phyloP scores from a whole-genome alignment of 2,797 vertebrate species.

The Bryconaethiops microstoma region DNA sequence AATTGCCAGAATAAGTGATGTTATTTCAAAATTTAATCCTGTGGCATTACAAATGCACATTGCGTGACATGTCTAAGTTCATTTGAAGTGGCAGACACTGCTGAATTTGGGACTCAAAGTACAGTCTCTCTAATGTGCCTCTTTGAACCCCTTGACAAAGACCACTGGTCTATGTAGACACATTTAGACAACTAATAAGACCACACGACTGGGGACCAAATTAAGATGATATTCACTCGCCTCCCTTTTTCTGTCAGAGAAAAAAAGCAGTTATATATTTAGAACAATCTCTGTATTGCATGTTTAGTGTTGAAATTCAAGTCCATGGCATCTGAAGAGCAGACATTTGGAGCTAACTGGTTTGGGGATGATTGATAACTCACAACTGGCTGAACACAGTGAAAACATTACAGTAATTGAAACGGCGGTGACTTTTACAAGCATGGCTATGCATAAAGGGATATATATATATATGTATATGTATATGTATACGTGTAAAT shows the following conservation, averaged over 20 bases:
- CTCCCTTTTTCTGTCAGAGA: not conserved
- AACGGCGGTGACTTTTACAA: constrained; percentile 16
- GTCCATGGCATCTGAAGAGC: constrained; percentile 18
- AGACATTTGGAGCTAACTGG: not conserved
- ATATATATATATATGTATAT: no score
- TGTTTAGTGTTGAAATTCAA: constrained; percentile 27
- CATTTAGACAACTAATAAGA: constrained; percentile 16
- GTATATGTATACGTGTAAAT: no score
- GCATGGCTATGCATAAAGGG: no score
- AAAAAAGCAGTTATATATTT: not conserved
- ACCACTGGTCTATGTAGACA: not conserved
- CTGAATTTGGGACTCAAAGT: constrained; percentile 27
- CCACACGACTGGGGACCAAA: constrained; percentile 12
- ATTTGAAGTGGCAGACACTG: constrained; percentile 26
- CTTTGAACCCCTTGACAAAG: not conserved
- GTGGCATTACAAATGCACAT: no score
- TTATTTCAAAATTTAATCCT: no score
- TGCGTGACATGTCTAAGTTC: constrained; percentile 9
- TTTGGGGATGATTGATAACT: constrained; percentile 17
- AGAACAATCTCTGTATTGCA: constrained; percentile 4
- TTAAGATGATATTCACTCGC: constrained; percentile 1
- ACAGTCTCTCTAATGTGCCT: constrained; percentile 2
- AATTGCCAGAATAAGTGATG: no score
- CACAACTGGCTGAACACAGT: constrained; percentile 6
- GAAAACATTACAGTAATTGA: constrained; percentile 4